Base-by-base conservation (phyloP, 1,140 invertebrate species). In the Homarus americanus region DNA sequence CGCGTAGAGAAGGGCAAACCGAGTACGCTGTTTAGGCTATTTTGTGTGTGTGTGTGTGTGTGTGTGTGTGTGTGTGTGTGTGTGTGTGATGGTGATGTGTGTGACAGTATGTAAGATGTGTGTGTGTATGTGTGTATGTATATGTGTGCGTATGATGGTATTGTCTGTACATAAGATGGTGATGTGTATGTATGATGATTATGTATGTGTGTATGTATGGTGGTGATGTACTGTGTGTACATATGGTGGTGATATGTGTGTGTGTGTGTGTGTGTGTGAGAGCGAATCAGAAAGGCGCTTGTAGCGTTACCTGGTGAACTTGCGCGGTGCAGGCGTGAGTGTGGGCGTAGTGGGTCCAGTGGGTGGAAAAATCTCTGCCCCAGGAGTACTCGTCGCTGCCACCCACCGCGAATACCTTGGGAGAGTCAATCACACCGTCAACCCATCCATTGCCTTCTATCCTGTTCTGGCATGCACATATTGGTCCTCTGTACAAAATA, bases 291-390 rank as follows among this genome's bases (percentile, higher is more conserved):
- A n/a, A n/a, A n/a, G n/a, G n/a, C n/a, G n/a, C n/a, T 10, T 44
- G 34, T 76, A 38, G 41, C 44, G 32, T 91, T 87, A 95, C 95
- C 93, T 94, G 91, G 79, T 95, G 93, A n/a, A 94, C 93, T 34
- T 94, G 91, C 24, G 92, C 92, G 1, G 94, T 92, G 91, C 95
- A 95, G 28, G 92, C 80, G 15, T 93, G 92, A 2, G 94, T 93
- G 91, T 94, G 93, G 69, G 94, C 93, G 82, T 92, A 93, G 78
- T 93, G 93, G 0, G 93, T 87, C 95, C 95, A 95, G 78, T 94
- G 93, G 9, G 93, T 83, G 0, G 95, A 95, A 89, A 94, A 94
- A 66, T 95, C 94, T 72, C 93, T 93, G 63, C 94, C 93, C 92
- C 92, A 94, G 0, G 94, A 94, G 84, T 94, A 94, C 69, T 95